Conservation (phyloP, 2,888 invertebrate genomes). For the Heliconius sara region DNA sequence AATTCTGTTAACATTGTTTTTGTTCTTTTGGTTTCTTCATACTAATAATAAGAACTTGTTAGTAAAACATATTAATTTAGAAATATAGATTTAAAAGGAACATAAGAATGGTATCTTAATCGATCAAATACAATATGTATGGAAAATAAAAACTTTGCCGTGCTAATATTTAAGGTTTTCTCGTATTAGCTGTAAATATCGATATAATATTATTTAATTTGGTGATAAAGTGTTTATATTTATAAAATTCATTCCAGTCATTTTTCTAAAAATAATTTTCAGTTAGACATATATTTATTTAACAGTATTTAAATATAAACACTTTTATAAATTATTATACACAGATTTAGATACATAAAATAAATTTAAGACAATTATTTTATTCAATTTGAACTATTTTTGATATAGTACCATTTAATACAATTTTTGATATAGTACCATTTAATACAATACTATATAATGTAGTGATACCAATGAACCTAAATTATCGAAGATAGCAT, state of each 20-base stretch:
- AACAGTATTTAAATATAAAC: background rate
- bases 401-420: too few relatives aligned
- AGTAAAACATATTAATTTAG: background rate
- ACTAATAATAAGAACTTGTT: background rate
- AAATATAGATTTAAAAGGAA: background rate
- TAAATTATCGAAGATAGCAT: constrained; percentile 59
- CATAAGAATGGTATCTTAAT: background rate
- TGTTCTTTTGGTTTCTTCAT: background rate
- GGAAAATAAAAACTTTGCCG: background rate
- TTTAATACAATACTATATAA: background rate
- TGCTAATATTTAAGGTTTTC: too few relatives aligned
- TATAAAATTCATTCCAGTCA: background rate
- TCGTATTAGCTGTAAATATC: background rate
- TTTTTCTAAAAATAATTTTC: too few relatives aligned
- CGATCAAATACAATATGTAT: background rate
- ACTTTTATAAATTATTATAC: too few relatives aligned
- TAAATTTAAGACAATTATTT: background rate
- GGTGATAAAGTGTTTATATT: background rate
- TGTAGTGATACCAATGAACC: background rate
- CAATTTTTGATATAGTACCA: too few relatives aligned
- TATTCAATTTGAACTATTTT: too few relatives aligned
- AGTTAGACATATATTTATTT: background rate
- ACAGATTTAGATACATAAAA: background rate
- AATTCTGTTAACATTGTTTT: too few relatives aligned
- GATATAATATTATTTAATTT: background rate